phyloP scores from a whole-genome alignment of 2,797 vertebrate species.

The Melanotaenia boesemani region DNA sequence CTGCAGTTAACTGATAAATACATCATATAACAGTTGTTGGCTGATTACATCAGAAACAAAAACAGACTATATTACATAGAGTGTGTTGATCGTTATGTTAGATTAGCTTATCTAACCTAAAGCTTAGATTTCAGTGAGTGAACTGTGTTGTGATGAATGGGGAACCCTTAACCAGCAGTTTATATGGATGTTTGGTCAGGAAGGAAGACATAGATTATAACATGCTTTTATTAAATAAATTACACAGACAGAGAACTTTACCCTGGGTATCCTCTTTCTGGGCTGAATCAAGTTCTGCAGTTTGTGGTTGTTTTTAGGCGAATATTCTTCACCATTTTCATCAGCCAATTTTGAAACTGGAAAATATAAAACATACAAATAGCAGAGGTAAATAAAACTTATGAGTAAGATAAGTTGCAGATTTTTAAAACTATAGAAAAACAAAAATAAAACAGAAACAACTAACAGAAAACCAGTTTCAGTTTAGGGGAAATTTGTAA shows the following conservation, averaged over 20 bases:
- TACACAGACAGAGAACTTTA: slow-evolving; percentile 53
- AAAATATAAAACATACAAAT: slow-evolving; percentile 20
- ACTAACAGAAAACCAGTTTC: background rate
- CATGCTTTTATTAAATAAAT: background rate
- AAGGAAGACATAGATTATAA: background rate
- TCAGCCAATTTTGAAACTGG: slow-evolving; percentile 85
- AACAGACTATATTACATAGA: background rate
- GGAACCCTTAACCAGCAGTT: background rate
- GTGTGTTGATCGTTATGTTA: background rate
- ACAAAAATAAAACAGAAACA: background rate
- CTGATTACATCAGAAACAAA: background rate
- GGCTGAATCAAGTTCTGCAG: slow-evolving; percentile 83
- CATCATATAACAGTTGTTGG: background rate
- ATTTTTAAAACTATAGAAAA: background rate
- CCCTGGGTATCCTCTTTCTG: slow-evolving; percentile 92
- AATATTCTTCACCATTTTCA: slow-evolving; percentile 81
- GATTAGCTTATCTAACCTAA: slow-evolving; percentile 12
- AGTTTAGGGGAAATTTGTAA: background rate
- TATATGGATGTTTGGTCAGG: background rate
- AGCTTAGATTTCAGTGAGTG: background rate
- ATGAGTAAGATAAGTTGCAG: background rate
- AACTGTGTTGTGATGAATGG: background rate
- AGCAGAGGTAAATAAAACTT: background rate
- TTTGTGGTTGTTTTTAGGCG: slow-evolving; percentile 80
- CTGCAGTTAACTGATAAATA: background rate